Conservation (phyloP, 2,113 vertebrate species). For the Lates calcarifer region DNA sequence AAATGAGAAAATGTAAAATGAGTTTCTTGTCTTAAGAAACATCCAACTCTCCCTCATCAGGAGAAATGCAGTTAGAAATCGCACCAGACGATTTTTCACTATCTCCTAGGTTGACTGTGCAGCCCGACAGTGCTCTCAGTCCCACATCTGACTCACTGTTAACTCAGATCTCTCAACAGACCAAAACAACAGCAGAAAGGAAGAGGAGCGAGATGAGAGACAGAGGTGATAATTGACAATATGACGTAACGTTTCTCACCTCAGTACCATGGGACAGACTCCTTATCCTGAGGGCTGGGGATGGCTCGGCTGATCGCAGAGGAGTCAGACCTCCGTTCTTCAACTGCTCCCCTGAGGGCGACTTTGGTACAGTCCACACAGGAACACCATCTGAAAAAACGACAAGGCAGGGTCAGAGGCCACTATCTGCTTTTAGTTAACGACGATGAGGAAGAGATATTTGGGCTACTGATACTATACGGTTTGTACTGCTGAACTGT, state of each 20-base stretch:
- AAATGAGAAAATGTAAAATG: not conserved
- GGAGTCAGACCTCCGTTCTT: slow-evolving; percentile 90
- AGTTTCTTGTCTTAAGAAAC: not conserved
- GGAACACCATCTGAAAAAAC: slow-evolving; percentile 90
- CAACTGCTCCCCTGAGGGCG: slow-evolving; percentile 89
- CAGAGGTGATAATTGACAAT: not conserved
- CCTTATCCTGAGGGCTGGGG: slow-evolving; percentile 84
- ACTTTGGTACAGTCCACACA: slow-evolving; percentile 93
- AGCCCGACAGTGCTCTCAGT: not conserved
- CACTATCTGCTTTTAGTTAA: not conserved
- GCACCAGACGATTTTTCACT: not conserved
- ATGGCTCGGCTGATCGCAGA: slow-evolving; percentile 87
- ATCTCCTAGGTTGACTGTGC: not conserved
- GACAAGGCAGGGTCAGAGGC: slow-evolving; percentile 55
- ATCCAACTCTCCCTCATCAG: not conserved
- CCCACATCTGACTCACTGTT: not conserved
- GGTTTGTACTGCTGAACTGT: not conserved
- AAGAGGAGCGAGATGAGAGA: not conserved
- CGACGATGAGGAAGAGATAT: not conserved
- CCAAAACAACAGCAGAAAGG: not conserved
- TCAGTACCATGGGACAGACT: slow-evolving; percentile 81
- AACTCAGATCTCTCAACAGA: not conserved
- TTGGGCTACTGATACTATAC: not conserved
- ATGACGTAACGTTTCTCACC: slow-evolving; percentile 82
- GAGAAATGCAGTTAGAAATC: not conserved